Conservation (phyloP, 1,140 invertebrate species). For the Palaemon carinicauda region DNA sequence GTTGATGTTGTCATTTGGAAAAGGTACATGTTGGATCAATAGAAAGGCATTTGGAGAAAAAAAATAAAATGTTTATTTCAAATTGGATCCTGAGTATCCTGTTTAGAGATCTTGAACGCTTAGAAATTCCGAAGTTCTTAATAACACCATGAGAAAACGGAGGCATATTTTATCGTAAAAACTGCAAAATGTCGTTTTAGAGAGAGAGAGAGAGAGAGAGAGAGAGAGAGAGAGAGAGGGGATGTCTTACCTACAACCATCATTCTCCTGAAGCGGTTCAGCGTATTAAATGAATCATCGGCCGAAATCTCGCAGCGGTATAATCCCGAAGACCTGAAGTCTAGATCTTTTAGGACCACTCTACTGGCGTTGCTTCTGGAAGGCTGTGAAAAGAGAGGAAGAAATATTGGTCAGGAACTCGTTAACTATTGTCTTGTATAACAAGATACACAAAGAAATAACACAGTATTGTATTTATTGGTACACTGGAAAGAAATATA, state of each 20-base stretch:
- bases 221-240: slow-evolving; percentile 12
- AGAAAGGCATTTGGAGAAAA: too few relatives aligned
- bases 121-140: neutral
- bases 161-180: neutral
- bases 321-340: slow-evolving; percentile 58
- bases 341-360: slow-evolving; percentile 42
- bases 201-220: slow-evolving; percentile 17
- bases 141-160: neutral
- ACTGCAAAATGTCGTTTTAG: too few relatives aligned
- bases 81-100: too few relatives aligned
- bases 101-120: too few relatives aligned
- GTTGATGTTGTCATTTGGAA: too few relatives aligned
- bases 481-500: too few relatives aligned
- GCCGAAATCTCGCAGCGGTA: slow-evolving; percentile 63
- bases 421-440: too few relatives aligned
- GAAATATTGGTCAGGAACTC: neutral
- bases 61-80: too few relatives aligned
- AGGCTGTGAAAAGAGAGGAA: neutral
- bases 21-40: too few relatives aligned
- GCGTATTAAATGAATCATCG: slow-evolving; percentile 58
- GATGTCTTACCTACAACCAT: slow-evolving; percentile 48
- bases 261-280: slow-evolving; percentile 51
- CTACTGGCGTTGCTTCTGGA: slow-evolving; percentile 51
- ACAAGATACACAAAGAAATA: too few relatives aligned
- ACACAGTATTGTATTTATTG: too few relatives aligned